These are phyloP conservation scores for Bovichtus diacanthus DNA, from an alignment of 2,797 vertebrate genomes.

Conservation along the genomic window DNA sequence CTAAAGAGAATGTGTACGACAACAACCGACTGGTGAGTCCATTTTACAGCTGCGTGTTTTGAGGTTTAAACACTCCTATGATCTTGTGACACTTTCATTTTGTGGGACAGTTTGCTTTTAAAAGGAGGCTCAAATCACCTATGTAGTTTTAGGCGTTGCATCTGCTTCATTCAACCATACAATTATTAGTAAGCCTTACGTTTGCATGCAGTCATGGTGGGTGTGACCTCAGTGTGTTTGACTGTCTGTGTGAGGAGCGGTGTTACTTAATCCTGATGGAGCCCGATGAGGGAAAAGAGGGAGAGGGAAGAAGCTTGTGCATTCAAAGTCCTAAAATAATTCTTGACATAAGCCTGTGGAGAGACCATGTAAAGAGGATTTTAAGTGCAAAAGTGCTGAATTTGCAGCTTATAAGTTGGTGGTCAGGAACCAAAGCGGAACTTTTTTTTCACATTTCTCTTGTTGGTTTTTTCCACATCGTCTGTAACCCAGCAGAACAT, in stretches of 20 bases:
- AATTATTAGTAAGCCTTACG: background rate
- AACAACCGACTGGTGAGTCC: slow-evolving; percentile 96
- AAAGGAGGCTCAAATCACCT: background rate
- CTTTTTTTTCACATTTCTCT: slow-evolving; percentile 23
- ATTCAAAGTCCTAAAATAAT: slow-evolving; percentile 2
- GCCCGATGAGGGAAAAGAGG: slow-evolving; percentile 23
- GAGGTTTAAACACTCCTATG: background rate
- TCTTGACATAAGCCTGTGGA: slow-evolving; percentile 16
- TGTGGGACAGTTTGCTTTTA: background rate
- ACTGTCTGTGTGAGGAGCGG: slow-evolving; percentile 12
- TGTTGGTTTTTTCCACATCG: slow-evolving; percentile 32
- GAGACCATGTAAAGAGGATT: slow-evolving; percentile 29
- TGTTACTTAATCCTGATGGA: slow-evolving; percentile 47
- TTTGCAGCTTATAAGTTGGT: slow-evolving; percentile 25
- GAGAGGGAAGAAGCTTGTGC: slow-evolving; percentile 20
- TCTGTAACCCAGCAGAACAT: slow-evolving; percentile 26
- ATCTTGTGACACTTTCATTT: slow-evolving; percentile 17
- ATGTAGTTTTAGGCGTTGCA: background rate
- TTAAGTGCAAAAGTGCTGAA: slow-evolving; percentile 34
- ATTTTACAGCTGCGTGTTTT: background rate
- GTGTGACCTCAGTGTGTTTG: slow-evolving; percentile 20
- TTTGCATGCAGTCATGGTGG: slow-evolving; percentile 1
- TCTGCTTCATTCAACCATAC: background rate
- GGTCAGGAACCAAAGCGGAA: slow-evolving; percentile 11
- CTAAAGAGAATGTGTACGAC: slow-evolving; percentile 96